These are phyloP conservation scores for Andrena praecox DNA, from an alignment of 2,888 invertebrate genomes.

Conservation along the genomic window DNA sequence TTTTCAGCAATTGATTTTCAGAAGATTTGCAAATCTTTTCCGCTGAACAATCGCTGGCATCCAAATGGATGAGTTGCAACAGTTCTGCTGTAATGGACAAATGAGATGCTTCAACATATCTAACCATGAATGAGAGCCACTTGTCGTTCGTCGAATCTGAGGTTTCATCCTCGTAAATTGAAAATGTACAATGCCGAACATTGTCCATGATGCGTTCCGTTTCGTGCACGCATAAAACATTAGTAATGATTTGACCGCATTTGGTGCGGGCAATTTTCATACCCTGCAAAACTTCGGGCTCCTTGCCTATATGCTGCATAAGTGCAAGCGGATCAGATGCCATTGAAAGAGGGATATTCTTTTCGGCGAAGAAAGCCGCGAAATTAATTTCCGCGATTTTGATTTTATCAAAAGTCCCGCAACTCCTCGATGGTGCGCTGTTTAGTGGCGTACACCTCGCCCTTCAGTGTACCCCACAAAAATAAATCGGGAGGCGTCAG, in stretches of 20 bases:
- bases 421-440: no score
- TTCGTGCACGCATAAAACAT: neutral
- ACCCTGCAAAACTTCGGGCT: neutral
- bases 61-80: neutral
- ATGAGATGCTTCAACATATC: neutral
- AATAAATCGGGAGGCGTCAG: no score
- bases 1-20: constrained; percentile 15
- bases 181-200: neutral
- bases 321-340: neutral
- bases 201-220: neutral
- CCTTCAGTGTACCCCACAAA: no score
- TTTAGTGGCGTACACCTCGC: no score
- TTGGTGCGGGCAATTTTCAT: neutral
- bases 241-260: neutral
- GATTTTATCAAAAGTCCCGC: neutral
- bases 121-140: neutral
- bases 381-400: neutral
- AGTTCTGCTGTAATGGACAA: neutral
- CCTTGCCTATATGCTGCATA: neutral
- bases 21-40: constrained; percentile 25
- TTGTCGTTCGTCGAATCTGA: neutral
- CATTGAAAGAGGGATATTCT: neutral
- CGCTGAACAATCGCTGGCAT: constrained; percentile 25
- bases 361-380: neutral
- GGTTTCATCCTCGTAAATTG: neutral